Conservation (phyloP, 2,888 invertebrate genomes). For the Drosophila phalerata region DNA sequence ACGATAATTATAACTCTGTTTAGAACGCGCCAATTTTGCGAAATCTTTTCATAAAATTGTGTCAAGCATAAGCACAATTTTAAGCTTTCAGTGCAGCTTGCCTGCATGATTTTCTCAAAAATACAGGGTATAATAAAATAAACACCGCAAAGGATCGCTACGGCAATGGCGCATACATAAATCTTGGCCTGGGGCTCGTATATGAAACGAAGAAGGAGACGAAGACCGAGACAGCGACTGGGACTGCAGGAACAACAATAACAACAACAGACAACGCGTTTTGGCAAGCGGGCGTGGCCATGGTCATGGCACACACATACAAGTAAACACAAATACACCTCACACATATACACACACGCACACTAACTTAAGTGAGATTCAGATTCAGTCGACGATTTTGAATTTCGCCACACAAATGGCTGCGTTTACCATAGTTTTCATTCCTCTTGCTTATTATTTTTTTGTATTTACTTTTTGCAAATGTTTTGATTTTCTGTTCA, state of each 20-base stretch:
- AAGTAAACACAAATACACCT: not conserved
- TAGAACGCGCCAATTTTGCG: too few relatives aligned
- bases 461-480: slow-evolving; percentile 33
- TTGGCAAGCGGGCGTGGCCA: slow-evolving; percentile 66
- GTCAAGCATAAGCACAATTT: not conserved
- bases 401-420: slow-evolving; percentile 74
- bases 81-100: not conserved
- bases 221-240: slow-evolving; percentile 7
- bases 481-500: slow-evolving; percentile 26
- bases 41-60: too few relatives aligned
- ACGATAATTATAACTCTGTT: not conserved
- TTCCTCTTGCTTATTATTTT: slow-evolving; percentile 43
- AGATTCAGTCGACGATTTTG: slow-evolving; percentile 53
- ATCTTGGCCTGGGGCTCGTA: slow-evolving; percentile 57
- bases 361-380: slow-evolving; percentile 30
- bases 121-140: slow-evolving; percentile 62
- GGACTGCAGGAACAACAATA: slow-evolving; percentile 15
- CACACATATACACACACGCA: slow-evolving; percentile 20
- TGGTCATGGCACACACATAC: slow-evolving; percentile 24
- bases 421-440: slow-evolving; percentile 60
- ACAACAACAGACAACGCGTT: slow-evolving; percentile 47
- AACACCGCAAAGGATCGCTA: slow-evolving; percentile 65
- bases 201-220: slow-evolving; percentile 20
- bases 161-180: slow-evolving; percentile 64
- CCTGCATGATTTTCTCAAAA: not conserved